Percentiles rank a stretch among this genome's conserved stretches.
These are phyloP conservation scores for Zaprionus gabonicus DNA, from an alignment of 1,140 invertebrate genomes.

Conservation along the genomic window DNA sequence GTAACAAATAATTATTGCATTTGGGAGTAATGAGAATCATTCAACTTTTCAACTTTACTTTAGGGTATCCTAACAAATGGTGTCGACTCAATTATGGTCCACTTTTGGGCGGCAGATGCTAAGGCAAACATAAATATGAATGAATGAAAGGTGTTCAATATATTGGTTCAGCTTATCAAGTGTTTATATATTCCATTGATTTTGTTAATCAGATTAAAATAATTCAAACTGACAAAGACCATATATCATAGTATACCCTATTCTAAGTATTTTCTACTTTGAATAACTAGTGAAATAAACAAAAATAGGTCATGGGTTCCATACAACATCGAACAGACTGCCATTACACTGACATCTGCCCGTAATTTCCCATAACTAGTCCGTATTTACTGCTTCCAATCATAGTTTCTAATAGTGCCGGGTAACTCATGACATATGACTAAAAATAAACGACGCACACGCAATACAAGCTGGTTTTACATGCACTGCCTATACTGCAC, in stretches of 20 bases:
- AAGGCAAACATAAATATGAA: neutral
- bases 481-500: neutral
- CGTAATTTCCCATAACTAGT: too few relatives aligned
- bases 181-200: too few relatives aligned
- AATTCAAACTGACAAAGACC: too few relatives aligned
- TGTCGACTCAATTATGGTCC: slow-evolving; percentile 11
- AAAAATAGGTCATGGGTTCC: too few relatives aligned
- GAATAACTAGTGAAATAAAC: too few relatives aligned
- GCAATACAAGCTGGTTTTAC: slow-evolving; percentile 16
- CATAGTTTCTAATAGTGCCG: slow-evolving; percentile 1
- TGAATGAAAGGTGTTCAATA: too few relatives aligned
- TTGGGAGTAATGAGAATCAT: neutral
- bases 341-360: too few relatives aligned
- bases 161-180: neutral
- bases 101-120: neutral
- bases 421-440: slow-evolving; percentile 24
- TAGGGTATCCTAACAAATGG: slow-evolving; percentile 23
- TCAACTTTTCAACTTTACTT: neutral
- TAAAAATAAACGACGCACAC: slow-evolving; percentile 37
- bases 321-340: too few relatives aligned
- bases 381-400: slow-evolving; percentile 1
- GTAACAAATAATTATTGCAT: neutral
- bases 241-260: too few relatives aligned
- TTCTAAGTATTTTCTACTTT: too few relatives aligned
- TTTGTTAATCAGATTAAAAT: too few relatives aligned